Evolutionary conservation across 1,140 invertebrate species (phyloP), one percentile per base, ranked within the genome.

Genomic region (Elymnias hypermnestra): DNA sequence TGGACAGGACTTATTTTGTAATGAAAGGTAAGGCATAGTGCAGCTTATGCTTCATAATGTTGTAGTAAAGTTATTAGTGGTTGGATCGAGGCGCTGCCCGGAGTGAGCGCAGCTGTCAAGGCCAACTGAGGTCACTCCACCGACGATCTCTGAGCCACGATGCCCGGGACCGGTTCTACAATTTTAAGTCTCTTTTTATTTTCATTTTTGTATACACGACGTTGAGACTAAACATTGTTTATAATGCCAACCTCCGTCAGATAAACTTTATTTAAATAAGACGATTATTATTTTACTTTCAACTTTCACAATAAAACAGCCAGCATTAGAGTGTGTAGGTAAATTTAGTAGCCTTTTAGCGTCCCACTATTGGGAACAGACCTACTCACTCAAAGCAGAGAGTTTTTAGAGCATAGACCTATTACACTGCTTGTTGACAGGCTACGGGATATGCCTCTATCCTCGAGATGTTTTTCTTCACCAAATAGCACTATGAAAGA

Each of bases 121-220:
- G 82, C 82, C 82, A 83, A 82, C 66, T 65, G 75, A 81, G 78
- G 78, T 85, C 82, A 85, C 57, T 85, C 76, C 78, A 62, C 82
- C 82, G 75, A 72, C 78, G 76, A 75, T 77, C 77, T 79, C 72
- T 69, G 63, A 69, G 77, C 77, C 74, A 71, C 77, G 71, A 63
- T 77, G 66, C 73, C 67, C 62, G 68, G 28, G 76, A 85, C 82
- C 82, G 82, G 82, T 85, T 85, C 75, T 75, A 85, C 76, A 77
- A 85, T 85, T 82, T 84, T 85, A 78, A 82, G 70, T 73, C 70
- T 81, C 72, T 85, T 84, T 83, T 82, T 83, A 83, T 82, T 83
- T 85, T 85, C 81, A 82, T 84, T 84, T 83, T 84, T 83, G 78
- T 84, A 81, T 83, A 83, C 81, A 84, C 78, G 72, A 73, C 72